Percentiles rank a stretch among this genome's conserved stretches.
phyloP scores from a whole-genome alignment of 53 echinoderm and acorn worm genomes.

The Astropecten irregularis region DNA sequence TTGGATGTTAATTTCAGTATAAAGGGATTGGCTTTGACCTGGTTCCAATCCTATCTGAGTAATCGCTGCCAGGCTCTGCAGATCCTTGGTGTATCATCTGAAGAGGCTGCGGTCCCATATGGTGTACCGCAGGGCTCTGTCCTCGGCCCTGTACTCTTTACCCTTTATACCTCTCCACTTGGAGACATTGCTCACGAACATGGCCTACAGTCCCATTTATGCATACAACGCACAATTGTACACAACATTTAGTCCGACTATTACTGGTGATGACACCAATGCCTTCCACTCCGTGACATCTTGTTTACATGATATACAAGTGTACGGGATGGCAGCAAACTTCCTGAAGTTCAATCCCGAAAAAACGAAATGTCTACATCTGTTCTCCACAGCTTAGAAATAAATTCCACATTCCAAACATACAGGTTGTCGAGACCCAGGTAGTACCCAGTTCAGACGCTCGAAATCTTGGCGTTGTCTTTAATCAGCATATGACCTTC shows the following conservation, averaged over 20 bases:
- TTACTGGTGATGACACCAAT: too few relatives aligned
- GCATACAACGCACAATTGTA: too few relatives aligned
- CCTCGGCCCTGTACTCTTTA: conserved; percentile 7
- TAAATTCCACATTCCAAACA: background rate
- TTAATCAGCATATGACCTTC: conserved; percentile 20
- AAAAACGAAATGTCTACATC: conserved; percentile 32
- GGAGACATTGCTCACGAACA: background rate
- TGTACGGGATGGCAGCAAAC: too few relatives aligned
- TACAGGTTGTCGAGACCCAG: background rate
- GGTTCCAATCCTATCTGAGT: background rate
- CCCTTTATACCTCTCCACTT: background rate
- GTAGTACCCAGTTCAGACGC: background rate
- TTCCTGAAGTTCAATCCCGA: conserved; percentile 16
- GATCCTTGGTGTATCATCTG: background rate
- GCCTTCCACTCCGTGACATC: too few relatives aligned
- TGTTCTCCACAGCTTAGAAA: background rate
- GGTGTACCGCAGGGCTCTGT: background rate
- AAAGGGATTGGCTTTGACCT: background rate
- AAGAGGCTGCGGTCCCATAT: background rate
- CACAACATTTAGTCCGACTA: too few relatives aligned
- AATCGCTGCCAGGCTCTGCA: background rate
- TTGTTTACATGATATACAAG: too few relatives aligned
- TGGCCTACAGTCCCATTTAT: background rate
- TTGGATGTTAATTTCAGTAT: background rate
- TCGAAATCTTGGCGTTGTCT: conserved; percentile 28